Evolutionary conservation across 2,888 invertebrate species (phyloP).

Genomic region (Prenolepis imparis): DNA sequence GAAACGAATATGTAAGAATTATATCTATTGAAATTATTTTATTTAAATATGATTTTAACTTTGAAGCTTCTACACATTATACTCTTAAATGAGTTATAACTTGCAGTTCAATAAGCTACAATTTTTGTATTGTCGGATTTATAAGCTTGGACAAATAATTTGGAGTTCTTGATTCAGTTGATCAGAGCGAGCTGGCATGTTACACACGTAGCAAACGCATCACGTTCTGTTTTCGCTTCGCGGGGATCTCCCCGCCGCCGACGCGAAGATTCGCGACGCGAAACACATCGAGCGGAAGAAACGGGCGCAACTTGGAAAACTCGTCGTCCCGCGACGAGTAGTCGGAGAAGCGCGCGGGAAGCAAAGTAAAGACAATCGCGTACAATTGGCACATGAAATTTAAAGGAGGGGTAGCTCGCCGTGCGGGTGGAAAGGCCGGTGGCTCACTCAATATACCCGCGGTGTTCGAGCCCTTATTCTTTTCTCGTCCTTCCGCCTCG

Average conservation of each 20-base stretch:
- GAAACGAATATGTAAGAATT: neutral
- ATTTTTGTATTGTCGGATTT: neutral
- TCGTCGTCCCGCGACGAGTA: constrained; percentile 33
- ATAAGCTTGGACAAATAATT: neutral
- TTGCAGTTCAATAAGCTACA: neutral
- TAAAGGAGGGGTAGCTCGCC: constrained; percentile 77
- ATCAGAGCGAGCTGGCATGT: neutral
- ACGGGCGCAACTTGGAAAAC: constrained; percentile 49
- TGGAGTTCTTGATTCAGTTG: neutral
- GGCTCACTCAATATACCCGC: constrained; percentile 83
- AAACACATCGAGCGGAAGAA: constrained; percentile 56
- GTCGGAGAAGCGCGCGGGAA: constrained; percentile 58
- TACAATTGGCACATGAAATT: constrained; percentile 86
- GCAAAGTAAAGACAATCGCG: constrained; percentile 82
- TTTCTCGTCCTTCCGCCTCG: constrained; percentile 85
- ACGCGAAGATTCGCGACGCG: constrained; percentile 24
- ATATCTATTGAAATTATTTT: neutral
- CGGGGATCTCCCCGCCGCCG: neutral
- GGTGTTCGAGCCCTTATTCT: constrained; percentile 84
- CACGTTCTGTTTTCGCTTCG: constrained; percentile 31
- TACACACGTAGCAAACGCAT: constrained; percentile 9
- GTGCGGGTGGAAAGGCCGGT: constrained; percentile 68
- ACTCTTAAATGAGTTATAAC: neutral
- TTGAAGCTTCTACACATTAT: neutral
- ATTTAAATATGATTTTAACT: neutral